Evolutionary conservation across 2,797 vertebrate genomes (phyloP), one percentile per base, ranked within the genome.

Genomic region (Cygnus olor): DNA sequence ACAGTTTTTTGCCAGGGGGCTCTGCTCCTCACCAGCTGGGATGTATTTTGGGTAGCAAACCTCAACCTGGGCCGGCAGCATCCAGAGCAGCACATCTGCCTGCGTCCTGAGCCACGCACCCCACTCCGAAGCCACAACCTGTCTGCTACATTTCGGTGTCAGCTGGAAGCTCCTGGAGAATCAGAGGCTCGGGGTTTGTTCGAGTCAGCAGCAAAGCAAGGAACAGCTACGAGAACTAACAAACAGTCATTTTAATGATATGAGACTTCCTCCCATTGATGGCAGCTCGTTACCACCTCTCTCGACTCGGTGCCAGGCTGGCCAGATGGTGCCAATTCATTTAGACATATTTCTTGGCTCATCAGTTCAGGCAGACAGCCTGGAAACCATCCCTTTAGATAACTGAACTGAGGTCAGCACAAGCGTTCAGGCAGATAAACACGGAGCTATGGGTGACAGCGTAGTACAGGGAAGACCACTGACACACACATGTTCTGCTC

Each of bases 261-360:
- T 68, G 45, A 93, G 69, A 74, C 63, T 81, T 92, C 65, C 63
- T 91, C 72, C 89, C 71, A 89, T 8, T 71, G 77, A 95, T 88
- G 79, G 93, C 91, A 96, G 95, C 90, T 95, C 16, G 11, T 94
- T 96, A 94, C 92, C 86, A 95, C 84, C 90, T 93, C 74, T 85
- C 88, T 69, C 66, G 24, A 66, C 57, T 89, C 85, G 0, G 3
- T 82, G 92, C 89, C 89, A 95, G 80, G 89, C 79, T 95, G 77
- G 79, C 93, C 96, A 97, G 97, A 96, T 95, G 93, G 96, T 83
- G 83, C 85, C 92, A 94, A 91, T 94, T 96, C 94, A 91, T 92
- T 95, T 93, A 93, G 88, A 94, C 47, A 42, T 92, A 94, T 90
- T 96, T 96, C 94, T 97, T 95, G 91, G 95, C 95, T 95, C 93